Evolutionary conservation across 2,797 vertebrate genomes (phyloP).

Genomic region (Limnodromus scolopaceus): DNA sequence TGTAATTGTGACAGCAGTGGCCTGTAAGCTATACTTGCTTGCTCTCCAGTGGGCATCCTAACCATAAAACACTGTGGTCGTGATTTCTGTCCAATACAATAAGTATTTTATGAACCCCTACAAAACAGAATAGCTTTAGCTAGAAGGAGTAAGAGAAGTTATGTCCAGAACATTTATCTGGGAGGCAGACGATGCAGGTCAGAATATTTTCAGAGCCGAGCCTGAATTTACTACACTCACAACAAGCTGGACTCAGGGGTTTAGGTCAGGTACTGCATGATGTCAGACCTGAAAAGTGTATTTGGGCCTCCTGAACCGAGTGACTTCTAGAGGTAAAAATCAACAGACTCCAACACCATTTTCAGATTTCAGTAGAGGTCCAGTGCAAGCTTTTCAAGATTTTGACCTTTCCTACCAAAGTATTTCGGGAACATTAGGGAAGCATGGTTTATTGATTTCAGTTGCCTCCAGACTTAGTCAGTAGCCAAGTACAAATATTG

Average conservation of each 20-base stretch:
- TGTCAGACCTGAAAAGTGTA: not conserved
- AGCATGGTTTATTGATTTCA: not conserved
- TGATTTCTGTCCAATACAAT: not conserved
- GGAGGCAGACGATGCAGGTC: not conserved
- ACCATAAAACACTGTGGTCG: not conserved
- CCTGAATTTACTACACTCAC: not conserved
- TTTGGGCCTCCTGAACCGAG: not conserved
- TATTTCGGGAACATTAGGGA: not conserved
- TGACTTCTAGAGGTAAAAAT: not conserved
- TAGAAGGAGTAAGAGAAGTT: not conserved
- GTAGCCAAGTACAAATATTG: not conserved
- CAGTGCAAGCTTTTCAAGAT: not conserved
- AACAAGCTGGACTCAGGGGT: not conserved
- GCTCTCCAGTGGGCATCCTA: not conserved
- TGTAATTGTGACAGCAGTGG: not conserved
- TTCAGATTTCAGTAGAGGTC: not conserved
- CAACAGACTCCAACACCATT: not conserved
- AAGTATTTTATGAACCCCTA: not conserved
- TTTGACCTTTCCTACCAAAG: not conserved
- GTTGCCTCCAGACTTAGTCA: not conserved
- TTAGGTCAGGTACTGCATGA: not conserved
- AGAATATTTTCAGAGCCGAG: not conserved
- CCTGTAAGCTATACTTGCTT: not conserved
- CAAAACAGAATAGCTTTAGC: not conserved
- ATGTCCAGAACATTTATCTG: not conserved